Conservation (phyloP, 2,797 vertebrate genomes). For the Furcifer pardalis region DNA sequence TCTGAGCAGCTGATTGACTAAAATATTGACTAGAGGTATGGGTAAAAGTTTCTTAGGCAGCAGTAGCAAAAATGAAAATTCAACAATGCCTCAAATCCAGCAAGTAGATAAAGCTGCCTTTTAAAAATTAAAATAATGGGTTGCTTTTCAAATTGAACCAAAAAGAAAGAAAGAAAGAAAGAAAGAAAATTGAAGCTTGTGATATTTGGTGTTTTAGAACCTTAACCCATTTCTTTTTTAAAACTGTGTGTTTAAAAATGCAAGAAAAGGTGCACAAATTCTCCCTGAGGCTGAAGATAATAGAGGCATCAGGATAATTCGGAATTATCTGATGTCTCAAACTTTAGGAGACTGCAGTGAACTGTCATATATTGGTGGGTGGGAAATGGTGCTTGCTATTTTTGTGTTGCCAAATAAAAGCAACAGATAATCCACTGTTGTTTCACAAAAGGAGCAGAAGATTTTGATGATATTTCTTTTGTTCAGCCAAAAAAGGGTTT, state of each 20-base stretch:
- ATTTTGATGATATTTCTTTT: slow-evolving; percentile 31
- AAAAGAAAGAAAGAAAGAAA: too few species aligned
- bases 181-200: neutral
- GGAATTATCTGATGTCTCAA: neutral
- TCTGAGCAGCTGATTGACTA: neutral
- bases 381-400: neutral
- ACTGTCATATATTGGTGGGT: slow-evolving; percentile 14
- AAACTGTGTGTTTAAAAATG: neutral
- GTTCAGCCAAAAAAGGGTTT: slow-evolving; percentile 46
- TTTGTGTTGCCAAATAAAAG: slow-evolving; percentile 3
- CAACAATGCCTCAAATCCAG: neutral
- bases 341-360: slow-evolving; percentile 15
- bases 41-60: neutral
- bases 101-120: neutral
- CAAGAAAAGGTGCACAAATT: neutral
- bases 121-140: neutral
- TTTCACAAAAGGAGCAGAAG: slow-evolving; percentile 47
- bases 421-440: slow-evolving; percentile 13
- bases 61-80: neutral
- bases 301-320: slow-evolving; percentile 10
- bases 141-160: slow-evolving; percentile 8
- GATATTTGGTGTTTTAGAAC: neutral
- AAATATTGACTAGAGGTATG: neutral
- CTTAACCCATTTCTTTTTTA: neutral
- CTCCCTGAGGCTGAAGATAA: neutral